A percentile compares a stretch with the other conserved stretches of the same genome.
Conservation (phyloP, 1,140 invertebrate species). For the Tribolium madens region DNA sequence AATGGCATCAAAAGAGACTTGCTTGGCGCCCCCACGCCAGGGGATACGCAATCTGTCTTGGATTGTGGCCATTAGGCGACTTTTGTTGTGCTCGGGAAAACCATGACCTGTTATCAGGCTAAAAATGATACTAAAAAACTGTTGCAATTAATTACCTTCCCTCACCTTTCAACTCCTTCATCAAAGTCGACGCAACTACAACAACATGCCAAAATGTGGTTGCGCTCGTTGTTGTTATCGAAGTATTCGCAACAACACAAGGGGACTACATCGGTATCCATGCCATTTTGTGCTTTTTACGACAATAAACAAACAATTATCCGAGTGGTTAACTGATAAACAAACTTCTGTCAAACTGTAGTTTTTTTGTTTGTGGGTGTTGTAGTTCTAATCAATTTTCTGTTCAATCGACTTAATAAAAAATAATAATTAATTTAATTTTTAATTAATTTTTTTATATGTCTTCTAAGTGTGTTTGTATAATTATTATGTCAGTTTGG, state of each 20-base stretch:
- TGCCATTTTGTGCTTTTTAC: background rate
- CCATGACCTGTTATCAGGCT: constrained; percentile 58
- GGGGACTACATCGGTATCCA: constrained; percentile 52
- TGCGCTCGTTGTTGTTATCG: constrained; percentile 66
- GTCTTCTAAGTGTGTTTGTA: too few species aligned
- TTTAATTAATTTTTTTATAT: too few species aligned
- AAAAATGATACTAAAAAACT: constrained; percentile 28
- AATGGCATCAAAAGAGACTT: constrained; percentile 70
- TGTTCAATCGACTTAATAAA: too few species aligned
- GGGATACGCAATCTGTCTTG: constrained; percentile 70
- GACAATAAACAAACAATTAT: background rate
- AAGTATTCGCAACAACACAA: constrained; percentile 74
- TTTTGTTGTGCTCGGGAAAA: constrained; percentile 51
- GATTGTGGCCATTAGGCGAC: constrained; percentile 63
- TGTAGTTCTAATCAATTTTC: background rate
- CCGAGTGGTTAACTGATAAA: background rate
- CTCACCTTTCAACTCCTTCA: constrained; percentile 66
- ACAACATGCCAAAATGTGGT: constrained; percentile 71
- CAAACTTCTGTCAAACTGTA: background rate
- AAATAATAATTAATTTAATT: too few species aligned
- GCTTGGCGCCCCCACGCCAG: constrained; percentile 70
- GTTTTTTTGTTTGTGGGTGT: background rate
- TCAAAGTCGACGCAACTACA: constrained; percentile 72
- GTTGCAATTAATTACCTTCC: background rate
- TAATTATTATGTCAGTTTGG: too few species aligned